A percentile compares a stretch with the other conserved stretches of the same genome.
Evolutionary conservation across 2,888 invertebrate species (phyloP).

Genomic region (Glyphotaelius pellucidus): DNA sequence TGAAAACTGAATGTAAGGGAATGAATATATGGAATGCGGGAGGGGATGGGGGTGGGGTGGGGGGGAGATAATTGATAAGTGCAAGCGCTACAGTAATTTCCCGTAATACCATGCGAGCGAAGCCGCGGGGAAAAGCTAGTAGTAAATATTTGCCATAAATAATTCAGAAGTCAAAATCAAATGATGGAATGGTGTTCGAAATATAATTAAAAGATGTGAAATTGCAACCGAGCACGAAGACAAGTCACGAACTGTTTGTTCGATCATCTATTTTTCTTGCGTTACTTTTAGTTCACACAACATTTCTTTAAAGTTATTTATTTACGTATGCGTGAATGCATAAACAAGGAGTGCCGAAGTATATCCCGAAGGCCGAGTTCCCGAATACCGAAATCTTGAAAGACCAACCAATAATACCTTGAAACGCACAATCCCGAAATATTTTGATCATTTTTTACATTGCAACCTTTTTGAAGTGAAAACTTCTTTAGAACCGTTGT

Average conservation of each 20-base stretch:
- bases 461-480: too few relatives aligned
- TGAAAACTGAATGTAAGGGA: too few relatives aligned
- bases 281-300: background rate
- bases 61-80: too few relatives aligned
- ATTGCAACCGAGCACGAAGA: background rate
- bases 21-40: too few relatives aligned
- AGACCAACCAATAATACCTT: background rate
- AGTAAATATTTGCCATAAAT: background rate
- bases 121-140: too few relatives aligned
- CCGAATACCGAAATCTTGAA: background rate
- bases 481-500: too few relatives aligned
- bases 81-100: too few relatives aligned
- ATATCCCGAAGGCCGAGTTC: background rate
- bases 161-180: slow-evolving; percentile 2
- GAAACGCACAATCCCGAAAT: background rate
- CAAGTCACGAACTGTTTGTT: background rate
- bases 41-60: too few relatives aligned
- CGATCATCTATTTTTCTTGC: background rate
- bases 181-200: background rate
- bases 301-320: background rate
- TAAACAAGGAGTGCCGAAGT: background rate
- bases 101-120: too few relatives aligned
- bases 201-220: background rate
- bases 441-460: background rate
- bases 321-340: background rate